Evolutionary conservation across 2,113 vertebrate genomes (phyloP).

Genomic region (Nerophis ophidion): DNA sequence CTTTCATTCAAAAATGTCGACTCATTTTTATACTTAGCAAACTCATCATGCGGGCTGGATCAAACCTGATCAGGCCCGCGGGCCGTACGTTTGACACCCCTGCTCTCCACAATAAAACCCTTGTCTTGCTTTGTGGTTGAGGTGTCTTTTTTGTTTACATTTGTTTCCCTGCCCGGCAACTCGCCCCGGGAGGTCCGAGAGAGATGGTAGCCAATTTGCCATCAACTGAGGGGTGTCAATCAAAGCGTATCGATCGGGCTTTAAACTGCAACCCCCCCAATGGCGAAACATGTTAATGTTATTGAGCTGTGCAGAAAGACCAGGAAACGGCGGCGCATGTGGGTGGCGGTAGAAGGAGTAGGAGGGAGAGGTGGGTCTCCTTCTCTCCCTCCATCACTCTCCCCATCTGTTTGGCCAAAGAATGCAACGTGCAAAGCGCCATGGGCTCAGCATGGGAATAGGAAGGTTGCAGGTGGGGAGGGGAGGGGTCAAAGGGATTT

Average conservation of each 20-base stretch:
- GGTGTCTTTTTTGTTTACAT: slow-evolving; percentile 28
- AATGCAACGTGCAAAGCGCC: slow-evolving; percentile 37
- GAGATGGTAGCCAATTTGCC: slow-evolving; percentile 54
- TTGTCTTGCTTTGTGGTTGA: slow-evolving; percentile 10
- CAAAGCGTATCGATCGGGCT: slow-evolving; percentile 56
- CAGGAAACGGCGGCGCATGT: slow-evolving; percentile 27
- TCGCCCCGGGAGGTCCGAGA: slow-evolving; percentile 38
- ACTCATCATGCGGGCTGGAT: too few species aligned
- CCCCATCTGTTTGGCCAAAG: slow-evolving; percentile 33
- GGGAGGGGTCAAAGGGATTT: slow-evolving; percentile 68
- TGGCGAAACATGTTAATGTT: slow-evolving; percentile 66
- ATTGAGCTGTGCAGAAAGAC: slow-evolving; percentile 50
- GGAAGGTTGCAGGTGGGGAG: slow-evolving; percentile 10
- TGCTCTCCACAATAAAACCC: too few species aligned
- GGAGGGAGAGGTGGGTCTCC: slow-evolving; percentile 40
- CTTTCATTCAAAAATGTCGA: too few species aligned
- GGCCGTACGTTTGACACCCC: too few species aligned
- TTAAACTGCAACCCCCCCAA: slow-evolving; percentile 49
- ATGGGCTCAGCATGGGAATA: slow-evolving; percentile 36
- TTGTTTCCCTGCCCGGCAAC: slow-evolving; percentile 11
- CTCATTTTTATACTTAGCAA: too few species aligned
- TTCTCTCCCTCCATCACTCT: background rate
- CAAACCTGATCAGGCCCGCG: too few species aligned
- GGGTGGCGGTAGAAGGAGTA: slow-evolving; percentile 24
- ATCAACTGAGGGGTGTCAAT: slow-evolving; percentile 62